These are phyloP conservation scores for Morpho deidamia DNA, from an alignment of 2,888 invertebrate species.

Conservation along the genomic window DNA sequence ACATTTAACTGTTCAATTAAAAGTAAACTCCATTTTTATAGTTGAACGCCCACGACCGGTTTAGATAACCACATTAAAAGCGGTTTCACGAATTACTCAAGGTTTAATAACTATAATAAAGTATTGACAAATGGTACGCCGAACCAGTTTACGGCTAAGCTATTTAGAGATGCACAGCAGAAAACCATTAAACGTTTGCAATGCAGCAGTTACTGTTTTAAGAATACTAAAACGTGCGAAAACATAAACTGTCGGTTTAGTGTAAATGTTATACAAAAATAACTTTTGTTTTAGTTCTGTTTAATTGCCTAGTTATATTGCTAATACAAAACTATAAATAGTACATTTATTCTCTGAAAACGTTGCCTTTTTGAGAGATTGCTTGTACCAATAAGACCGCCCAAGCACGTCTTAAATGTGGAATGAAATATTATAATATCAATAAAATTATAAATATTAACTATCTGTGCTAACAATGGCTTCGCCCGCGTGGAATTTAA, in stretches of 20 bases:
- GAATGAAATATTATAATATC: no score
- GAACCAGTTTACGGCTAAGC: slow-evolving; percentile 36
- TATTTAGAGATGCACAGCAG: slow-evolving; percentile 32
- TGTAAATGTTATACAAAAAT: not conserved
- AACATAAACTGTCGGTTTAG: slow-evolving; percentile 21
- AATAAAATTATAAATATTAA: no score
- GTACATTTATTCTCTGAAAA: no score
- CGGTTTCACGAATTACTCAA: slow-evolving; percentile 2
- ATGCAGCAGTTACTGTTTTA: slow-evolving; percentile 29
- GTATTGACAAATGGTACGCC: slow-evolving; percentile 30
- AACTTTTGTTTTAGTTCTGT: no score
- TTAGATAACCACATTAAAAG: not conserved
- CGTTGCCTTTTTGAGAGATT: no score
- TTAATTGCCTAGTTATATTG: no score
- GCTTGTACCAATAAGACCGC: no score
- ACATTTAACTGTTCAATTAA: not conserved
- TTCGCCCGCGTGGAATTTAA: no score
- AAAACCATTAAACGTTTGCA: slow-evolving; percentile 34
- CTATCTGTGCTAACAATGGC: no score
- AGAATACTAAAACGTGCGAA: slow-evolving; percentile 35
- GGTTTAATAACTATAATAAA: slow-evolving; percentile 23
- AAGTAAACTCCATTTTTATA: not conserved
- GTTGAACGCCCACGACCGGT: not conserved
- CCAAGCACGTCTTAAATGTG: no score
- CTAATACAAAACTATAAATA: no score